Evolutionary conservation across 2,797 vertebrate genomes (phyloP).

Genomic region (Phrynocephalus vlangalii): DNA sequence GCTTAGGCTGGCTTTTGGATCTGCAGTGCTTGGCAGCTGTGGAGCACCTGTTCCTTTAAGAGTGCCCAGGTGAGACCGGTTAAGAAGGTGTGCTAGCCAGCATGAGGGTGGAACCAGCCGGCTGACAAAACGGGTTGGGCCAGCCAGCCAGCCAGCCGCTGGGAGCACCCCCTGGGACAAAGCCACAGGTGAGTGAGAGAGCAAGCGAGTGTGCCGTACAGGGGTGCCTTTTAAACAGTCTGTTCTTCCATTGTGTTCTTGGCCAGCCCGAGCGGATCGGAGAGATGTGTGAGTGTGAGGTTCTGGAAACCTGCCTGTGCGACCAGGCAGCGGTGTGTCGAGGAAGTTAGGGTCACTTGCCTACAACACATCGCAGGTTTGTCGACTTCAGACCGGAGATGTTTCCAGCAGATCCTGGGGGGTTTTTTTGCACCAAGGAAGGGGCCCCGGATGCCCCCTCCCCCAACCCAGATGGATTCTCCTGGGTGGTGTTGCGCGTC

Average conservation of each 20-base stretch:
- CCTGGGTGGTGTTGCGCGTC: fast-evolving
- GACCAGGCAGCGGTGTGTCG: too few relatives aligned
- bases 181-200: neutral
- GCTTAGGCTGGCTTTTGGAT: neutral
- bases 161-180: neutral
- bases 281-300: too few relatives aligned
- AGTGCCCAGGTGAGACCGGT: constrained; percentile 16
- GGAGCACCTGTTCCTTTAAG: constrained; percentile 29
- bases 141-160: neutral
- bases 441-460: neutral
- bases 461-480: neutral
- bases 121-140: constrained; percentile 5
- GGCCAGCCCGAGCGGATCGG: neutral
- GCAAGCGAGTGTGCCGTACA: too few relatives aligned
- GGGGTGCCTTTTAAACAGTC: neutral
- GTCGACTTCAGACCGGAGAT: too few relatives aligned
- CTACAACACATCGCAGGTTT: neutral
- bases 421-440: too few relatives aligned
- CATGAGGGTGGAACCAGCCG: constrained; percentile 24
- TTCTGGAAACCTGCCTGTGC: too few relatives aligned
- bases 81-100: constrained; percentile 20
- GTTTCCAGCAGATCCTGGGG: neutral
- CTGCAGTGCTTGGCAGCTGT: neutral
- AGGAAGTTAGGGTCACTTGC: neutral
- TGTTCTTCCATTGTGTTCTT: too few relatives aligned